Evolutionary conservation across 1,140 invertebrate species (phyloP).

Genomic region (Drosophila pectinifera): DNA sequence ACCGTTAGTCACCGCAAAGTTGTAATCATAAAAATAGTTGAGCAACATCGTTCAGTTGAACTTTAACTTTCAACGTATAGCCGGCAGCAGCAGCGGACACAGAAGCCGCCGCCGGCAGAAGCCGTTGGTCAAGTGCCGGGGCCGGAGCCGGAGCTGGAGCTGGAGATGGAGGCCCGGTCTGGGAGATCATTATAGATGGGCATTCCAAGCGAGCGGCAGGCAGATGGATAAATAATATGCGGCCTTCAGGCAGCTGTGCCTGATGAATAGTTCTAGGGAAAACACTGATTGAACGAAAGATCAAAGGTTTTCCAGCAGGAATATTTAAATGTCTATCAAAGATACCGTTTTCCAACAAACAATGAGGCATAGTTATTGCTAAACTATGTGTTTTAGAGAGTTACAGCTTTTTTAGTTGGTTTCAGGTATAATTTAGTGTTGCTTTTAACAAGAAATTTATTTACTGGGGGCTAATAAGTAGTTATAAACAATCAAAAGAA

Average conservation of each 20-base stretch:
- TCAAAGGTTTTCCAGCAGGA: conserved; percentile 20
- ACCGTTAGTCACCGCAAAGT: conserved; percentile 70
- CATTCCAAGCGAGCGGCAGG: conserved; percentile 2
- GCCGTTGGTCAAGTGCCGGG: conserved; percentile 41
- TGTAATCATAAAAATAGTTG: conserved; percentile 78
- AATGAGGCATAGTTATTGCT: background rate
- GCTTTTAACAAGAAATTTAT: too few relatives aligned
- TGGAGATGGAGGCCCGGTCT: background rate
- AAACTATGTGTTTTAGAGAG: background rate
- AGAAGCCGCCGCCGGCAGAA: conserved; percentile 40
- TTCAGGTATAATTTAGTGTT: too few relatives aligned
- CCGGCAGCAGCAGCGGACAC: conserved; percentile 7
- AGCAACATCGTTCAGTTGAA: conserved; percentile 71
- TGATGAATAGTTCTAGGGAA: conserved; percentile 35
- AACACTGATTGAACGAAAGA: conserved; percentile 18
- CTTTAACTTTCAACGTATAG: conserved; percentile 68
- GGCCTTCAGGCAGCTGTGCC: conserved; percentile 3
- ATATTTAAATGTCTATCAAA: conserved; percentile 1
- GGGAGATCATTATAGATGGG: conserved; percentile 40
- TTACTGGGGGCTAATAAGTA: too few relatives aligned
- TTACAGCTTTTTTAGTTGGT: background rate
- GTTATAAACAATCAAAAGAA: too few relatives aligned
- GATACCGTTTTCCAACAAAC: background rate
- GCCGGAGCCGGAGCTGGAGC: background rate
- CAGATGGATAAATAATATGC: conserved; percentile 32